phyloP scores from a whole-genome alignment of 1,140 invertebrate species.

The Bombus waltoni region DNA sequence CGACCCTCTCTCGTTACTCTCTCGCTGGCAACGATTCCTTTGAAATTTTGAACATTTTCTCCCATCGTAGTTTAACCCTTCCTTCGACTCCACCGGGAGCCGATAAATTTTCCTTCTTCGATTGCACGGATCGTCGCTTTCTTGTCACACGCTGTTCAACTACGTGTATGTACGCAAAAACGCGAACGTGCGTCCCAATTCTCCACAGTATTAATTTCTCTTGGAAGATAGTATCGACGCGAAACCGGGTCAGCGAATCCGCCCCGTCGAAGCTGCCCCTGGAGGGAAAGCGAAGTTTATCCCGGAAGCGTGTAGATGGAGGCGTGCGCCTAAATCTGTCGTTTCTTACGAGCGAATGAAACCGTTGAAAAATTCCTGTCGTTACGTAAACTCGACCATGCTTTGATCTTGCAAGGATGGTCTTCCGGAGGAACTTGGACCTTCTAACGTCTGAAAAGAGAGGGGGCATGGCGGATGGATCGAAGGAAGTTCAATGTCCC shows the following conservation, averaged over 20 bases:
- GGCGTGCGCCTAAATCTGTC: not conserved
- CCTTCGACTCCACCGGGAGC: too few relatives aligned
- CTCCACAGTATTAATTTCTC: not conserved
- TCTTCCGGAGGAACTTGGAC: not conserved
- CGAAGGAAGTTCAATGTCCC: not conserved
- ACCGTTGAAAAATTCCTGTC: constrained; percentile 13
- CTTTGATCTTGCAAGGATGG: too few relatives aligned
- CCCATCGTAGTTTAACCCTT: too few relatives aligned
- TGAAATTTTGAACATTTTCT: too few relatives aligned
- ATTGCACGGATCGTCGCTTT: too few relatives aligned
- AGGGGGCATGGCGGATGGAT: not conserved
- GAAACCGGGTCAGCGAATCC: not conserved
- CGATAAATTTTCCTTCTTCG: too few relatives aligned
- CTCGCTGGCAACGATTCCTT: too few relatives aligned
- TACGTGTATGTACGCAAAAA: not conserved
- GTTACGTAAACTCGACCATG: constrained; percentile 8
- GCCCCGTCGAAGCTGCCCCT: not conserved
- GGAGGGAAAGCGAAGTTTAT: not conserved
- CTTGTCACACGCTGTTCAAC: too few relatives aligned
- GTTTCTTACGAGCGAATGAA: constrained; percentile 5
- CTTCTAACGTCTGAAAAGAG: not conserved
- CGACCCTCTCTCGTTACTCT: too few relatives aligned
- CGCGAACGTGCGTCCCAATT: not conserved
- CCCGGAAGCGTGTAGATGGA: not conserved
- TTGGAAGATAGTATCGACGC: not conserved